Conservation (phyloP, 2,113 vertebrate genomes). For the Rissa tridactyla region DNA sequence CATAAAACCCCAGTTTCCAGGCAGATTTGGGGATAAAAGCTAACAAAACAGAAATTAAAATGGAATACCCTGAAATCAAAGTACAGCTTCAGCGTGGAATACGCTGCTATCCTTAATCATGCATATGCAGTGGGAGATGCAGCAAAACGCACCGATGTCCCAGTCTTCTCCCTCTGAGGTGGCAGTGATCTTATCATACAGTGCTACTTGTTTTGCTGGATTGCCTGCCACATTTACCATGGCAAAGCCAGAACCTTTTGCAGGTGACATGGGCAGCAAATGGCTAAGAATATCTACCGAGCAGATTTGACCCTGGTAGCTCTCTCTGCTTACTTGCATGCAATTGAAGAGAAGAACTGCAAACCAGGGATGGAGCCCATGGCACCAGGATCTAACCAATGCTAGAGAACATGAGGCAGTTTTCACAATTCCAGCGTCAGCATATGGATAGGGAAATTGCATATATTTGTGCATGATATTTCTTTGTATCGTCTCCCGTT, state of each 20-base stretch:
- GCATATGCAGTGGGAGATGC: not conserved
- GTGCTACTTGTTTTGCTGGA: not conserved
- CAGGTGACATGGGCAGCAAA: not conserved
- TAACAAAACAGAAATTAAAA: not conserved
- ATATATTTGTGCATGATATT: not conserved
- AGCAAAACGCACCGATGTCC: not conserved
- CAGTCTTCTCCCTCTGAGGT: not conserved
- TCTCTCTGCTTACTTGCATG: not conserved
- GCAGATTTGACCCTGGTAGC: not conserved
- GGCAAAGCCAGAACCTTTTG: not conserved
- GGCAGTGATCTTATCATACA: not conserved
- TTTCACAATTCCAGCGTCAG: not conserved
- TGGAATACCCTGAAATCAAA: not conserved
- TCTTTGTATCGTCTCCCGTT: not conserved
- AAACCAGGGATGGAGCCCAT: not conserved
- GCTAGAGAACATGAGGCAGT: not conserved
- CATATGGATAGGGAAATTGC: not conserved
- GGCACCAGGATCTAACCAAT: not conserved
- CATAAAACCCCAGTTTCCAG: not conserved
- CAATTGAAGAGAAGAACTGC: not conserved
- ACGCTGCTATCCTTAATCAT: not conserved
- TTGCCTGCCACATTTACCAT: not conserved
- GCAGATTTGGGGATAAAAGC: not conserved
- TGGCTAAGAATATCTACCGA: fast-evolving
- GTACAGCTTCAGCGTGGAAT: not conserved